A percentile compares a stretch with the other conserved stretches of the same genome.
These are phyloP conservation scores for Australoheros scitulus DNA, from an alignment of 2,113 vertebrate species.

Conservation along the genomic window DNA sequence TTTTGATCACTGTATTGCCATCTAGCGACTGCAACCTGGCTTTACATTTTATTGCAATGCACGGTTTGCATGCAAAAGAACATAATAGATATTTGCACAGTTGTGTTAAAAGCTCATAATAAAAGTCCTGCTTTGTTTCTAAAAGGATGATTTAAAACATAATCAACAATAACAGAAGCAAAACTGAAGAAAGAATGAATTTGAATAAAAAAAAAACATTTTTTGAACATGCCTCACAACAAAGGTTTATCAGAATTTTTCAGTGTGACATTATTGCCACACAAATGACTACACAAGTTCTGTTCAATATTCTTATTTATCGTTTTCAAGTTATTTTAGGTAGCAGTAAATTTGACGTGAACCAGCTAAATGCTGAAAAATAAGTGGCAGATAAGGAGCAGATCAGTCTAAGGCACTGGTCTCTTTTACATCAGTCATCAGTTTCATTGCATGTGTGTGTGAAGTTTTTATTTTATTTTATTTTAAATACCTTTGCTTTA, in stretches of 20 bases:
- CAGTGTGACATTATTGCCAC: fast-evolving
- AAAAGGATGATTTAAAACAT: fast-evolving
- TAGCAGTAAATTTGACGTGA: too few species aligned
- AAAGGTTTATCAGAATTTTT: neutral
- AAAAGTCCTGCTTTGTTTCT: neutral
- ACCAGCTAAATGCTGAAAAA: too few species aligned
- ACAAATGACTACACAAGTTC: neutral
- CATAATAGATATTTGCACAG: fast-evolving
- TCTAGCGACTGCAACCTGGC: conserved; percentile 1
- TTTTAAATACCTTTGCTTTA: too few species aligned
- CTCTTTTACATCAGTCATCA: too few species aligned
- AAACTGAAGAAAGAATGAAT: neutral
- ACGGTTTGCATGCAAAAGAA: neutral
- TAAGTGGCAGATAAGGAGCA: too few species aligned
- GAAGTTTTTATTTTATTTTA: too few species aligned
- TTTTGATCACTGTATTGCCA: conserved; percentile 13
- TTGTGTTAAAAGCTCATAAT: neutral
- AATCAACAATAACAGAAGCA: neutral
- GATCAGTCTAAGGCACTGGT: too few species aligned
- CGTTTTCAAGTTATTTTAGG: too few species aligned
- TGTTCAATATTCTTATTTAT: neutral
- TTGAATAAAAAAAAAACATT: neutral
- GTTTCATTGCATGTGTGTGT: too few species aligned
- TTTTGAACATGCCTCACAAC: neutral
- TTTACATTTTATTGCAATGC: neutral